phyloP scores from a whole-genome alignment of 2,113 vertebrate species.

The Nothobranchius kuhntae region DNA sequence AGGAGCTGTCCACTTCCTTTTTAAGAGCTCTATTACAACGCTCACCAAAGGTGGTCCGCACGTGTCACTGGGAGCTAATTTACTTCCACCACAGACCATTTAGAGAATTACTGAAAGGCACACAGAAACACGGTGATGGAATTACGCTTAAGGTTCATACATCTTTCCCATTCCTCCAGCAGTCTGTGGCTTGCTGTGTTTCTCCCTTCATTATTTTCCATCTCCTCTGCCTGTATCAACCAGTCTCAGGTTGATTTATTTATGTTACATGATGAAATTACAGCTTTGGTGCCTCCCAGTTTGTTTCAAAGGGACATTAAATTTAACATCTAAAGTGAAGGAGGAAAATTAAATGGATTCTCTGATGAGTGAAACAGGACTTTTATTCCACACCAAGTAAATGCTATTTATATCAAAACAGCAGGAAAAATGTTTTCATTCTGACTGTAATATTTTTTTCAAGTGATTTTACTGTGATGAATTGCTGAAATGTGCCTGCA shows the following conservation, averaged over 20 bases:
- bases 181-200: slow-evolving; percentile 57
- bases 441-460: slow-evolving; percentile 1
- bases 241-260: slow-evolving; percentile 57
- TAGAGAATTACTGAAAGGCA: slow-evolving; percentile 74
- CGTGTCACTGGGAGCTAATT: slow-evolving; percentile 76
- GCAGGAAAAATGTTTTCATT: neutral
- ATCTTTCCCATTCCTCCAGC: slow-evolving; percentile 53
- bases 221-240: slow-evolving; percentile 48
- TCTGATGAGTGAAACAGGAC: slow-evolving; percentile 38
- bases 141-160: slow-evolving; percentile 71
- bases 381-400: slow-evolving; percentile 19
- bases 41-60: slow-evolving; percentile 65
- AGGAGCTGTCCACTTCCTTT: slow-evolving; percentile 78
- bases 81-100: slow-evolving; percentile 74
- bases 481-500: neutral
- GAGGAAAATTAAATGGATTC: slow-evolving; percentile 62
- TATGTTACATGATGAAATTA: slow-evolving; percentile 53
- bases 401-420: neutral
- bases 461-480: neutral
- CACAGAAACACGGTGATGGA: slow-evolving; percentile 49
- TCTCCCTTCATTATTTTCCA: slow-evolving; percentile 56
- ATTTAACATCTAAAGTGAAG: slow-evolving; percentile 66
- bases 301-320: slow-evolving; percentile 60
- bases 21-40: slow-evolving; percentile 79
- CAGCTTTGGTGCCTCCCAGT: slow-evolving; percentile 28